These are phyloP conservation scores for Lycaena phlaeas DNA, from an alignment of 2,888 invertebrate species.

Conservation along the genomic window DNA sequence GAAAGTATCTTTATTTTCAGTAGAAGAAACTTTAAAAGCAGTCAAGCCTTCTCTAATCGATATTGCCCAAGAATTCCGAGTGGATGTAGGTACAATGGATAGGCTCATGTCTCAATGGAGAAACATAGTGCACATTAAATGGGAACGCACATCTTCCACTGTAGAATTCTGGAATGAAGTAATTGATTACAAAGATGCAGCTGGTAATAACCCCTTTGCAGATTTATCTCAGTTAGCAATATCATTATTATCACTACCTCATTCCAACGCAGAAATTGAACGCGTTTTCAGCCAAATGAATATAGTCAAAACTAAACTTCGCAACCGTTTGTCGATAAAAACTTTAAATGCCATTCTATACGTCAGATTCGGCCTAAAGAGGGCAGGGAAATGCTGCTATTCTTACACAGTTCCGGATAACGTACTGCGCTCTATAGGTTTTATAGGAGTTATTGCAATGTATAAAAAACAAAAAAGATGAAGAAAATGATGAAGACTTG, in stretches of 20 bases:
- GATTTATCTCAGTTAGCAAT: constrained; percentile 13
- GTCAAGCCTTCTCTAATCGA: too few relatives aligned
- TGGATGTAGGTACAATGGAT: too few relatives aligned
- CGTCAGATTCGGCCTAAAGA: too few relatives aligned
- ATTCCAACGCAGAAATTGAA: constrained; percentile 10
- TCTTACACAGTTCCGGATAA: too few relatives aligned
- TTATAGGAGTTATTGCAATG: constrained; percentile 22
- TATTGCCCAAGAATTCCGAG: too few relatives aligned
- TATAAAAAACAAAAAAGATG: constrained; percentile 21
- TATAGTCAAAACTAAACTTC: too few relatives aligned
- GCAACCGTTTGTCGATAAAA: too few relatives aligned
- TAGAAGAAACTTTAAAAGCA: too few relatives aligned
- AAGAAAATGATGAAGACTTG: constrained; percentile 22
- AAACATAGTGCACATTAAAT: too few relatives aligned
- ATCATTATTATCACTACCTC: constrained; percentile 10
- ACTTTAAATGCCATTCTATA: too few relatives aligned
- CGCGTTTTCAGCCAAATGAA: constrained; percentile 7
- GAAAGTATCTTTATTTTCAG: too few relatives aligned
- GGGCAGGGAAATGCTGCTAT: constrained; percentile 23
- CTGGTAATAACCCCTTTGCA: constrained; percentile 17
- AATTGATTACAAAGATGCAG: constrained; percentile 15
- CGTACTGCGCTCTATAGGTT: constrained; percentile 20
- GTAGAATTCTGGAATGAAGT: constrained; percentile 15
- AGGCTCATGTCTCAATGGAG: too few relatives aligned
- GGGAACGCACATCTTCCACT: background rate